A percentile compares a stretch with the other conserved stretches of the same genome.
Conservation (phyloP, 2,888 invertebrate genomes). For the Ormyrus thymus region DNA sequence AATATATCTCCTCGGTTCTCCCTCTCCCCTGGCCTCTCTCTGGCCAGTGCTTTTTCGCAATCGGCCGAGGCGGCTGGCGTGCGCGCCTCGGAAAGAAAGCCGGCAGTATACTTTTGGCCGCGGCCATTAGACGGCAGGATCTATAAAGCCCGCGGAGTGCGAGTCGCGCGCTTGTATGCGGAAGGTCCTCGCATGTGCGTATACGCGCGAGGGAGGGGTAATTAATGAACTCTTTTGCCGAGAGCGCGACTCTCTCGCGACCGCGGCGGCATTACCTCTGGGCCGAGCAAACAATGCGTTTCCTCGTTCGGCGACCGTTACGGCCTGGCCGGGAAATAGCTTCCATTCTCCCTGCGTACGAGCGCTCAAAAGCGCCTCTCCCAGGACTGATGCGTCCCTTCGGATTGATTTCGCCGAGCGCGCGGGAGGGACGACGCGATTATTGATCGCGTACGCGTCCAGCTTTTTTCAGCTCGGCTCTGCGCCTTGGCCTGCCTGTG, state of each 20-base stretch:
- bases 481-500: too few species aligned
- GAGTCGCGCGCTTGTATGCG: neutral
- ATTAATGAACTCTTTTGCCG: conserved; percentile 29
- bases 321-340: conserved; percentile 11
- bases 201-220: neutral
- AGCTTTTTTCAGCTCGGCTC: too few species aligned
- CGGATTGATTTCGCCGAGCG: conserved; percentile 7
- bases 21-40: conserved; percentile 11
- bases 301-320: conserved; percentile 32
- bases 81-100: too few species aligned
- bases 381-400: conserved; percentile 6
- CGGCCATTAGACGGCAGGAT: conserved; percentile 8
- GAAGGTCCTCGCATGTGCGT: neutral
- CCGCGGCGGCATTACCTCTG: neutral
- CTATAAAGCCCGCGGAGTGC: conserved; percentile 11
- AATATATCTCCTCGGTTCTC: neutral
- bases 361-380: neutral
- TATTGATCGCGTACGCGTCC: neutral
- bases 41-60: neutral
- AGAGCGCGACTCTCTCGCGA: neutral
- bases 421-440: neutral
- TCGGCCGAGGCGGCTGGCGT: neutral
- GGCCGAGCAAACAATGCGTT: conserved; percentile 26
- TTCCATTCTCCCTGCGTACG: conserved; percentile 1
- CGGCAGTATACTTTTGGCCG: neutral